Base-by-base conservation (phyloP, 2,113 vertebrate species). In the Sylvicapra grimmia region DNA sequence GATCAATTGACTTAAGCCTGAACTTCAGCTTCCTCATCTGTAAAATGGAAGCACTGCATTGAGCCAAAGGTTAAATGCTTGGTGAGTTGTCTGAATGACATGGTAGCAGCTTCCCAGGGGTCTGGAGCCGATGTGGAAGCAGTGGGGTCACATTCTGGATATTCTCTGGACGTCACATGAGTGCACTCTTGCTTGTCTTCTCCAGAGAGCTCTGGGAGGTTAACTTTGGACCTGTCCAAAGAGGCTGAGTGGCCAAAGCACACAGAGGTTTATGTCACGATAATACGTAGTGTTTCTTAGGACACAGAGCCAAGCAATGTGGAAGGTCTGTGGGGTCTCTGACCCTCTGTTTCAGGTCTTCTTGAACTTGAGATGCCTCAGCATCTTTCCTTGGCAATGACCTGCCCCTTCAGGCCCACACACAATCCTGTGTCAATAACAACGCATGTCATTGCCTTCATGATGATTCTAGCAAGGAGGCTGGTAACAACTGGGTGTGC, bases 361-460 rank as follows among this genome's bases (percentile, higher is more conserved):
- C 53, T 2, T 68, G 51, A 77, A 53, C 25, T 77, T 72, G 47
- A 65, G 54, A 3, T 61, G 25, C 12, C 21, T 88, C 88, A 13
- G 1, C 3, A 0, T 61, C 8, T 72, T 59, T 77, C 18, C 5
- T 15, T 77, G 54, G 36, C 44, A 82, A 82, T 1, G 18, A 21
- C 49, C 15, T 25, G 29, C 6, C 40, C 56, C n/a, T 75, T 51
- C 33, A n/a, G 51, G 31, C n/a, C 44, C n/a, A 19, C 47, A 25
- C 29, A 14, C 5, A 11, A 15, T 11, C 65, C 59, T 29, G 18
- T 15, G 25, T 14, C 44, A 19, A 36, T 10, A 25, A 21, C 0
- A 13, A 49, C 3, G 2, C 3, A 21, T n/a, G 36, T 5, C 13
- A 13, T 8, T 44, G 12, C 15, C 12, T 53, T 4, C 1, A 6